phyloP scores from a whole-genome alignment of 2,797 vertebrate genomes.

The Glossophaga mutica region DNA sequence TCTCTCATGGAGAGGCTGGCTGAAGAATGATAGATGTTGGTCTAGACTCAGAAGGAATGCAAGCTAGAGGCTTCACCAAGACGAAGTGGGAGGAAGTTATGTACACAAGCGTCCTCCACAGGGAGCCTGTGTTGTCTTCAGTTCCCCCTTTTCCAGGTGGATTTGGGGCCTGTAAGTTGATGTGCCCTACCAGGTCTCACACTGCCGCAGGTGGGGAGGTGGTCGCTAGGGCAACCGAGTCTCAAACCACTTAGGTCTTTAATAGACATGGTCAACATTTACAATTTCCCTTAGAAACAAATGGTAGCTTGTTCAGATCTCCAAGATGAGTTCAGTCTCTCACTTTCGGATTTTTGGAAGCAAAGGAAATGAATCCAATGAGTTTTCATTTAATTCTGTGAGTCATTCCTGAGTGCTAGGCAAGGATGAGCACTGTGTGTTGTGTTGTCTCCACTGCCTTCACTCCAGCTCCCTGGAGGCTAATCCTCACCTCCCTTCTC shows the following conservation, averaged over 20 bases:
- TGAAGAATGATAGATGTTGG: background rate
- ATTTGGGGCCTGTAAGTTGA: background rate
- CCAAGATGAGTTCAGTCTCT: background rate
- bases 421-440: background rate
- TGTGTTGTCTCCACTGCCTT: background rate
- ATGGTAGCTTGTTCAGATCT: background rate
- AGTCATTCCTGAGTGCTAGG: background rate
- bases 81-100: background rate
- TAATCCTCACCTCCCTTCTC: constrained; percentile 20
- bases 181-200: background rate
- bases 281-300: background rate
- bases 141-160: background rate
- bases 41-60: background rate
- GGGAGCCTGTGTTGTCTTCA: background rate
- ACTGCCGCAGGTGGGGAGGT: background rate
- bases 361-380: background rate
- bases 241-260: constrained; percentile 51
- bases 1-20: background rate
- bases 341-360: background rate
- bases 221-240: constrained; percentile 55
- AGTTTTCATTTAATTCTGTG: background rate
- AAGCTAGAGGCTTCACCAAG: background rate
- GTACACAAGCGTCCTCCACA: background rate
- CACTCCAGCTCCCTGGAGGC: constrained; percentile 20
- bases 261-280: background rate